Evolutionary conservation across 2,797 vertebrate species (phyloP).

Genomic region (Acanthurus lineatus): DNA sequence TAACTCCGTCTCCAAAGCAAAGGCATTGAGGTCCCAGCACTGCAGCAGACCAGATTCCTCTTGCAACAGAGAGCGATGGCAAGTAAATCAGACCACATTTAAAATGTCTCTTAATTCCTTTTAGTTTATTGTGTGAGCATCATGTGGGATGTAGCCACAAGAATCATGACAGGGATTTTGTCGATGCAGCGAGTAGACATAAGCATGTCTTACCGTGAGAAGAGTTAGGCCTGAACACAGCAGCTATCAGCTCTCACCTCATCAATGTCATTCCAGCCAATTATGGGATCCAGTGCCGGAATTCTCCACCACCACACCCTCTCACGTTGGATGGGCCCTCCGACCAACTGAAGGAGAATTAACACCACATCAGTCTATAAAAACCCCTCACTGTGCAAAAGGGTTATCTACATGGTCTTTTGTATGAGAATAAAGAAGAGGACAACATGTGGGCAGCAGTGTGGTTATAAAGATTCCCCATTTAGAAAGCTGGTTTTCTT

Average conservation of each 20-base stretch:
- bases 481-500: not conserved
- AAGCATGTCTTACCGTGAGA: slow-evolving; percentile 50
- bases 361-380: slow-evolving; percentile 18
- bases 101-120: slow-evolving; percentile 42
- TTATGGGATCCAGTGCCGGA: slow-evolving; percentile 64
- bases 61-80: slow-evolving; percentile 44
- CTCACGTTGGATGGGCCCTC: slow-evolving; percentile 24
- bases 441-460: not conserved
- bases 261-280: slow-evolving; percentile 69
- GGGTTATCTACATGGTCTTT: not conserved
- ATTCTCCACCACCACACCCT: slow-evolving; percentile 52
- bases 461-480: not conserved
- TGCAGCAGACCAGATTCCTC: slow-evolving; percentile 37
- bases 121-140: slow-evolving; percentile 37
- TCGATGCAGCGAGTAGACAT: slow-evolving; percentile 7
- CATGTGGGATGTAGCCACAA: slow-evolving; percentile 2
- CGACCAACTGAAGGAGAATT: slow-evolving; percentile 23
- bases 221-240: slow-evolving; percentile 41
- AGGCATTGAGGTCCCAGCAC: slow-evolving; percentile 11
- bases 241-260: slow-evolving; percentile 68
- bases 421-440: not conserved
- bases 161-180: slow-evolving; percentile 29
- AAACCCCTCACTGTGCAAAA: not conserved
- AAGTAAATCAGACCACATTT: slow-evolving; percentile 50
- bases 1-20: slow-evolving; percentile 51